Evolutionary conservation across 2,888 invertebrate genomes (phyloP), one percentile per base, ranked within the genome.

Genomic region (Mimas tiliae): DNA sequence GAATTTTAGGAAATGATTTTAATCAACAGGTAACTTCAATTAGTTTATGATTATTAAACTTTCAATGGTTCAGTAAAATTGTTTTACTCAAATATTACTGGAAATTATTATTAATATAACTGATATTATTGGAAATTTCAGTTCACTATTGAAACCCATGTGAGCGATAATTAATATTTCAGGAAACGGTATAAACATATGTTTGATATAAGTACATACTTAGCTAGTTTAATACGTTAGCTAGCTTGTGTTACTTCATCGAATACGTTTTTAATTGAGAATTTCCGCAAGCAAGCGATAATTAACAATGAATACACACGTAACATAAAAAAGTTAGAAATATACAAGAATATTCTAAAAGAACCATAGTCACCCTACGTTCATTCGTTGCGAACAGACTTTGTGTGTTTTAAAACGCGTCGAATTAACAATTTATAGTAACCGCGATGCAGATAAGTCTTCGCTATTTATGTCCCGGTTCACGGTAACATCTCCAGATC

Each of bases 351-450:
- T n/a, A n/a, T n/a, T n/a, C n/a, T 14, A 4, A 45, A 45, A 27
- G 38, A 34, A 63, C 51, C 45, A 62, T 52, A 45, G 67, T 67
- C 62, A 51, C 71, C 67, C 71, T 68, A 76, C 62, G 65, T 70
- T 71, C 66, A 63, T 66, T 69, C 65, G 62, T 45, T 38, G 47
- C 58, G 65, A 65, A 67, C 51, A 71, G 70, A 75, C 76, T 76
- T 80, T 74, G 74, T 71, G 65, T 75, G 75, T 80, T 77, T 80
- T 75, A 77, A 78, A 81, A 75, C 74, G 74, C 74, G 69, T 75
- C 72, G 77, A 79, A 80, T 82, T 76, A 80, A 79, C 76, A 80
- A 83, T 82, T 82, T 77, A 77, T 74, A 74, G 74, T 64, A 55
- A 66, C 72, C 70, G 68, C 72, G 74, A 74, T 74, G 73, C 74